Conservation (phyloP, 2,113 vertebrate species). For the Copsychus sechellarum region DNA sequence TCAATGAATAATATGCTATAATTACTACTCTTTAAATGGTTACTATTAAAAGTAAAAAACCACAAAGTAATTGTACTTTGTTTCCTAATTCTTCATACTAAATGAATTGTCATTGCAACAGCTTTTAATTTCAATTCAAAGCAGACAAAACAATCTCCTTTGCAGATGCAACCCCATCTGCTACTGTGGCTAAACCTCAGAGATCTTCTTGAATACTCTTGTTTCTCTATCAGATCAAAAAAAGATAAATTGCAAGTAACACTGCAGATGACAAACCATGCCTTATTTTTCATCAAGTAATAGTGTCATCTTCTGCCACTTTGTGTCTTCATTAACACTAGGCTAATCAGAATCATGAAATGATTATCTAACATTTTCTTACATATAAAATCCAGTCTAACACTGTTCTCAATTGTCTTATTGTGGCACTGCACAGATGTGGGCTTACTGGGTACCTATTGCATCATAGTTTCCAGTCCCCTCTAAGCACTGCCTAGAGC, state of each 20-base stretch:
- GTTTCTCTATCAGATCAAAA: not conserved
- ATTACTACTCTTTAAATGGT: not conserved
- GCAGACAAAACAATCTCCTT: not conserved
- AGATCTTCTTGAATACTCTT: not conserved
- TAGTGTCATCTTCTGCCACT: not conserved
- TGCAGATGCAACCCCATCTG: not conserved
- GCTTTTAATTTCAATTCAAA: not conserved
- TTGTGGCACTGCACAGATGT: not conserved
- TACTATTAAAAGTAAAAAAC: not conserved
- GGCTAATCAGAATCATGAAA: not conserved
- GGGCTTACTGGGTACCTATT: not conserved
- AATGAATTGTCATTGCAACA: not conserved
- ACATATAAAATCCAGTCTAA: not conserved
- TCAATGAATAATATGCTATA: not conserved
- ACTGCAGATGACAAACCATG: not conserved
- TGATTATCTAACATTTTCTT: not conserved
- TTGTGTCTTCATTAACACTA: not conserved
- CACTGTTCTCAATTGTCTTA: not conserved
- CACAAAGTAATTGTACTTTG: not conserved
- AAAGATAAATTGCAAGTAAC: not conserved
- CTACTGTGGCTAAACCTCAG: not conserved
- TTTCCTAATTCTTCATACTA: not conserved
- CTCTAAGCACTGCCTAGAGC: not conserved
- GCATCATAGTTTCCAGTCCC: not conserved
- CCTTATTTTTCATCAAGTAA: not conserved